Base-by-base conservation (phyloP, 2,888 invertebrate species). In the Cephus nigrinus region DNA sequence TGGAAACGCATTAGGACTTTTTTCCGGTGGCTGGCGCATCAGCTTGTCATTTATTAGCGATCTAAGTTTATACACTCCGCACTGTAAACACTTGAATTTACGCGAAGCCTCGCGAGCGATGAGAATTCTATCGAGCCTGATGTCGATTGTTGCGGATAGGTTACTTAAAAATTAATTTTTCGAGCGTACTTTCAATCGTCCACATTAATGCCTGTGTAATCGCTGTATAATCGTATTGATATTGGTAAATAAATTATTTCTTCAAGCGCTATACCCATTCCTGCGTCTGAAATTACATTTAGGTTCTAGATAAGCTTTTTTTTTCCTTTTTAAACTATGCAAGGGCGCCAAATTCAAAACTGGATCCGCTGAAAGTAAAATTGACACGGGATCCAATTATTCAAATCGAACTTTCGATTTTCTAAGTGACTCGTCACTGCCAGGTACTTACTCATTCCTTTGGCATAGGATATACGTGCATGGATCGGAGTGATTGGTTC, bases 241-340 rank as follows among this genome's bases (percentile, higher is more conserved):
- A 84, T 84, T 84, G 86, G 84, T 83, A 83, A 88, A 88, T 88
- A 89, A 89, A 89, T 88, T 88, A 87, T 88, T 88, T 88, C 84
- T 84, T 83, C 84, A 84, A 84, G 84, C 75, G 80, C 73, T 78
- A 78, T 76, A 74, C 35, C 36, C 71, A 34, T 71, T 74, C 31
- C 69, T 73, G 12, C 69, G 69, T 69, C 31, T 30, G 12, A 32
- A 69, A 69, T 69, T 69, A 12, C 4, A 69, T 71, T 12, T 40
- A 40, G 5, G 4, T 2, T 40, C 15, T 15, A 0, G 1, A 15
- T 15, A 15, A 40, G 15, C 1, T 40, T 40, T 15, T 12, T 12
- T 12, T 35, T 35, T 12, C 15, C 4, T 15, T 5, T 2, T 4
- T 15, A 12, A 15, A 12, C 5, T 5, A 0, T 15, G 5, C 40